Percentiles rank a stretch among this genome's conserved stretches.
These are phyloP conservation scores for Hemichromis elongatus DNA, from an alignment of 2,113 vertebrate species.

Conservation along the genomic window DNA sequence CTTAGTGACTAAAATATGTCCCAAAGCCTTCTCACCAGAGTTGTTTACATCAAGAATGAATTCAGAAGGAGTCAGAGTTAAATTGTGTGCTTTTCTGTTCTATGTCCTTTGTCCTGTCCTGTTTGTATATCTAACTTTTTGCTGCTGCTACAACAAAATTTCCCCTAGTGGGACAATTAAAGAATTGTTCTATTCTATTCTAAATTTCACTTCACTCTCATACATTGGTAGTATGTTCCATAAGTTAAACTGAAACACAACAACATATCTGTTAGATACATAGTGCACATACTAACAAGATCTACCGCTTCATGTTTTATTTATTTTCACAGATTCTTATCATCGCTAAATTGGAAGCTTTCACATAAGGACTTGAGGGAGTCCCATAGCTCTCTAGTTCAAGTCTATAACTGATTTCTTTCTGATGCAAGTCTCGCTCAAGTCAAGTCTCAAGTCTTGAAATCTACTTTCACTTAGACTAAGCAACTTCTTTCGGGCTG, in stretches of 20 bases:
- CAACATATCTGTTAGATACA: neutral
- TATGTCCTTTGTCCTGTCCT: too few relatives aligned
- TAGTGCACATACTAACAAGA: neutral
- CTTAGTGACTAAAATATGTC: neutral
- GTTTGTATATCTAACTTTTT: too few relatives aligned
- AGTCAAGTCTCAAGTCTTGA: neutral
- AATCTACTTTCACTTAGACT: neutral
- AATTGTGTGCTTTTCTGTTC: too few relatives aligned
- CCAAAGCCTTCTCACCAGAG: neutral
- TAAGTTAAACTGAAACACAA: neutral
- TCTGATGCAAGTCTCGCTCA: neutral
- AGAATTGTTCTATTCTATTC: too few relatives aligned
- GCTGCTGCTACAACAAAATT: too few relatives aligned
- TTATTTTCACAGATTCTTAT: neutral
- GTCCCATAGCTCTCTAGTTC: neutral
- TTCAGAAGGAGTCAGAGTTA: neutral
- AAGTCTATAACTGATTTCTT: neutral
- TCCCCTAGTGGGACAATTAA: too few relatives aligned
- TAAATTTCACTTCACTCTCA: neutral
- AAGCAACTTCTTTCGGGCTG: neutral
- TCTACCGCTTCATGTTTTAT: neutral
- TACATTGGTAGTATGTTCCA: neutral
- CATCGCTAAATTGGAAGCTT: neutral
- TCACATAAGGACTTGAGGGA: neutral
- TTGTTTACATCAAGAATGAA: neutral